These are phyloP conservation scores for Engraulis encrasicolus DNA, from an alignment of 2,113 vertebrate genomes.

Conservation along the genomic window DNA sequence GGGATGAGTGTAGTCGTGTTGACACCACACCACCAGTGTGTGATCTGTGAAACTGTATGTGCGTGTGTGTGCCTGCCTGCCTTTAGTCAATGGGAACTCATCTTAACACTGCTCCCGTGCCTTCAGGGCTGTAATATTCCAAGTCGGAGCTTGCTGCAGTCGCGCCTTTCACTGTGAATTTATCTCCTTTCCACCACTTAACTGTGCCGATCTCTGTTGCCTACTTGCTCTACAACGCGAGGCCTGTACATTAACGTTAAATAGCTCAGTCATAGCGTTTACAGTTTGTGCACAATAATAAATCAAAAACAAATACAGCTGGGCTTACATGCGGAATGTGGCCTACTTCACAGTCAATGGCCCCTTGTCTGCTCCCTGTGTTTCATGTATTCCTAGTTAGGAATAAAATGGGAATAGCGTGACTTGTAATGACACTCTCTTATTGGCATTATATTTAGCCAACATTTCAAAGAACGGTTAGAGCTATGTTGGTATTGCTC, in stretches of 20 bases:
- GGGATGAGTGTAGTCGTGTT: background rate
- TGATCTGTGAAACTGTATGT: background rate
- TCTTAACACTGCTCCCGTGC: background rate
- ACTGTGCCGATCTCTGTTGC: background rate
- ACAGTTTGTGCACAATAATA: too few species aligned
- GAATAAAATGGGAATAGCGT: too few species aligned
- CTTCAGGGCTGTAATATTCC: conserved; percentile 33
- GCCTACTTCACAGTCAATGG: too few species aligned
- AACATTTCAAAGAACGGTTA: too few species aligned
- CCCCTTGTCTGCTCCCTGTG: too few species aligned
- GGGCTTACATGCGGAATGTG: too few species aligned
- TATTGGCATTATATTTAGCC: too few species aligned
- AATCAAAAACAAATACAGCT: too few species aligned
- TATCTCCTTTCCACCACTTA: background rate
- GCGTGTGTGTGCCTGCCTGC: background rate
- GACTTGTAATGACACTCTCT: too few species aligned
- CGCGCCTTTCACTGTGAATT: conserved; percentile 44
- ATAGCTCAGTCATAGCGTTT: too few species aligned
- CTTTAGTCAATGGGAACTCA: background rate
- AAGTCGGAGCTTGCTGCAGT: conserved; percentile 46
- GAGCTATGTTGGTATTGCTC: too few species aligned
- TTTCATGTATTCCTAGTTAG: too few species aligned
- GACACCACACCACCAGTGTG: background rate
- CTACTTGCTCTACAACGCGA: background rate
- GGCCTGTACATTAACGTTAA: background rate